Conservation (phyloP, 2,888 invertebrate species). For the Argyresthia goedartella region DNA sequence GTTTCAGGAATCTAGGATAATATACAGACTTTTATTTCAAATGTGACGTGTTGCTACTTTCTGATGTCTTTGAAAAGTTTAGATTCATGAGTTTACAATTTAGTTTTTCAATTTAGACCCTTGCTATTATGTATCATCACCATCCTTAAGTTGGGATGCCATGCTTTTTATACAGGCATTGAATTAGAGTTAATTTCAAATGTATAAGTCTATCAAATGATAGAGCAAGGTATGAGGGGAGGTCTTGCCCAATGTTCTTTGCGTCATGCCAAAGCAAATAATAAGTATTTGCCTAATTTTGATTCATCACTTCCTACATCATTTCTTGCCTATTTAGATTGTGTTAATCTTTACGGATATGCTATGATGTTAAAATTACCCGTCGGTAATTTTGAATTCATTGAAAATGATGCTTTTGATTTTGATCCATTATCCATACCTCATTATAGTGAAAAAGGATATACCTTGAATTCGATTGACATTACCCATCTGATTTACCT, state of each 20-base stretch:
- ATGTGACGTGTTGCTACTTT: slow-evolving; percentile 8
- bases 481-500: not conserved
- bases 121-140: slow-evolving; percentile 5
- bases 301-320: not conserved
- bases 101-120: slow-evolving; percentile 8
- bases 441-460: not conserved
- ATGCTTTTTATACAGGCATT: slow-evolving; percentile 8
- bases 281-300: not conserved
- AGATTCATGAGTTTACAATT: slow-evolving; percentile 5
- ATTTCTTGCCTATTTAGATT: not conserved
- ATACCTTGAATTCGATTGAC: not conserved
- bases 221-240: not conserved
- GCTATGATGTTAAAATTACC: not conserved
- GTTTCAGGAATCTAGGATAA: slow-evolving; percentile 6
- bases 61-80: slow-evolving; percentile 11
- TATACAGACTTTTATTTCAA: slow-evolving; percentile 11
- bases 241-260: not conserved
- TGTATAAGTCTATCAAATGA: not conserved
- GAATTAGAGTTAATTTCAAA: not conserved
- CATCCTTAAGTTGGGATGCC: slow-evolving; percentile 10
- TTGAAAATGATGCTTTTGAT: not conserved
- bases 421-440: not conserved
- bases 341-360: not conserved
- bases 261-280: not conserved
- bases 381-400: not conserved